Percentiles rank a stretch among this genome's conserved stretches.
Evolutionary conservation across 2,113 vertebrate genomes (phyloP).

Genomic region (Litocranius walleri): DNA sequence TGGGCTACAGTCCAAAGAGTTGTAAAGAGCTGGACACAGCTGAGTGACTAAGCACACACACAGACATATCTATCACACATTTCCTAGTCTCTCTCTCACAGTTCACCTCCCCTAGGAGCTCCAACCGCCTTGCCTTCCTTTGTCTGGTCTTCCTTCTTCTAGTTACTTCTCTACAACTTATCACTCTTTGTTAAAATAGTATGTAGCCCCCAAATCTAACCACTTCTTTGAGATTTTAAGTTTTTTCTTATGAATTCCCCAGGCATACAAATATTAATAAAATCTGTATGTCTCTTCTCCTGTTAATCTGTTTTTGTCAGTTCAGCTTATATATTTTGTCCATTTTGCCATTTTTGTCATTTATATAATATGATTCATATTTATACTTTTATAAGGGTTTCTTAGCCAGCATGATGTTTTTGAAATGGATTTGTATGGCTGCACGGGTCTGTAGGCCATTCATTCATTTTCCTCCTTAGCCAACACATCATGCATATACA

Average conservation of each 20-base stretch:
- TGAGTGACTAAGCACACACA: neutral
- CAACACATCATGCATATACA: fast-evolving
- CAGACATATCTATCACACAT: neutral
- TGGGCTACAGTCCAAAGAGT: neutral
- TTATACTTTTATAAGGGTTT: neutral
- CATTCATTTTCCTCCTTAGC: neutral
- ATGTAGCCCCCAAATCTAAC: neutral
- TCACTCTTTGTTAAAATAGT: neutral
- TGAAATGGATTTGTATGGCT: neutral
- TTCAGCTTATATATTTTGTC: neutral
- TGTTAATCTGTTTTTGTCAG: neutral
- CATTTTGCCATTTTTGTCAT: neutral
- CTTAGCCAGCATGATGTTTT: neutral
- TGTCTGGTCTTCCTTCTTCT: neutral
- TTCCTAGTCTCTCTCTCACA: neutral
- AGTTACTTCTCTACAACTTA: neutral
- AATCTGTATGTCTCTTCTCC: neutral
- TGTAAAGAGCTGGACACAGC: neutral
- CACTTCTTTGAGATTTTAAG: neutral
- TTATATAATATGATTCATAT: neutral
- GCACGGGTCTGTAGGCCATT: neutral
- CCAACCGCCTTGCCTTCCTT: neutral
- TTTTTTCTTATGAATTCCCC: neutral
- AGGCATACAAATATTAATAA: neutral
- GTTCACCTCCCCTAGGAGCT: neutral